phyloP scores from a whole-genome alignment of 2,797 vertebrate species.

The Alosa sapidissima region DNA sequence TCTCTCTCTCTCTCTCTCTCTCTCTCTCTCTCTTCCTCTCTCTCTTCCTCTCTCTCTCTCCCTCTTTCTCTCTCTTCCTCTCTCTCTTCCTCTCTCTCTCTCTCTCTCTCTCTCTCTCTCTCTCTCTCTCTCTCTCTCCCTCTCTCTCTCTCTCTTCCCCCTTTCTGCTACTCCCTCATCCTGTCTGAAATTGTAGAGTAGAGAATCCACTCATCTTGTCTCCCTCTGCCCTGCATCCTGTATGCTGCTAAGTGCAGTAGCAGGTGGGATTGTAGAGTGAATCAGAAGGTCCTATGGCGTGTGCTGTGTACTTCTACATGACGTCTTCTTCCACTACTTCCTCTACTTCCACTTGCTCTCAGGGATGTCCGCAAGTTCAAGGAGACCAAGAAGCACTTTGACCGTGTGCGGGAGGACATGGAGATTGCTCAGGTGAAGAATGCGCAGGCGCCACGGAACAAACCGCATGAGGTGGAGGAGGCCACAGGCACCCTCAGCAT shows the following conservation, averaged over 20 bases:
- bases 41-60: too few relatives aligned
- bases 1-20: too few relatives aligned
- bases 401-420: slow-evolving; percentile 91
- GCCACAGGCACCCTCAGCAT: slow-evolving; percentile 85
- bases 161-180: too few relatives aligned
- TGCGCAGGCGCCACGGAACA: slow-evolving; percentile 91
- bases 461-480: slow-evolving; percentile 94
- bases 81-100: neutral
- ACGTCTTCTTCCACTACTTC: too few relatives aligned
- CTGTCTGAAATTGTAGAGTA: too few relatives aligned
- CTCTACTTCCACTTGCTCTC: slow-evolving; percentile 31
- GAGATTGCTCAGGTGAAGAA: slow-evolving; percentile 95
- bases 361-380: slow-evolving; percentile 96
- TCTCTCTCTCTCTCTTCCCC: too few relatives aligned
- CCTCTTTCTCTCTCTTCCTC: too few relatives aligned
- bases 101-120: neutral
- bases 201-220: neutral
- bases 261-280: too few relatives aligned
- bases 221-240: neutral
- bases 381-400: slow-evolving; percentile 97
- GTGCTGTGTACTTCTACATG: neutral
- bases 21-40: too few relatives aligned
- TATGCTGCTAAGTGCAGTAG: neutral
- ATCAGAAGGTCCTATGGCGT: neutral
- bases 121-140: too few relatives aligned